Base-by-base conservation (phyloP, 2,888 invertebrate genomes). In the Philhelius pedissequus region DNA sequence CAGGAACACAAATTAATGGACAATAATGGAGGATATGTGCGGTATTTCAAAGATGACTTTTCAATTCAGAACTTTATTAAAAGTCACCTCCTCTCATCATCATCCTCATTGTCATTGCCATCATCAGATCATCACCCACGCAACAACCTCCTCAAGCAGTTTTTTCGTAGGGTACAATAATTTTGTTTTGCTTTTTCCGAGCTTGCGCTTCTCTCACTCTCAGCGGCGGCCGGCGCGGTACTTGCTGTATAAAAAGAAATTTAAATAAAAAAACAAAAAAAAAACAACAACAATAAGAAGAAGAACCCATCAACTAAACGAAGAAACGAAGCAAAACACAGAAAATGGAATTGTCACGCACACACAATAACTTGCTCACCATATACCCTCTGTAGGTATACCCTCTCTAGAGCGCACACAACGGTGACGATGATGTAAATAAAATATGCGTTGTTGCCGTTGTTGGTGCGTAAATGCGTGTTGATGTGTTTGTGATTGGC, bases 281-380 rank as follows among this genome's bases (percentile, higher is more conserved):
- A 71, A 69, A 75, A 54, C 2, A 48, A 48, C 48, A 48, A 48
- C 22, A 48, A 20, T 4, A 45, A 43, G n/a, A n/a, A n/a, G n/a
- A n/a, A n/a, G n/a, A n/a, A n/a, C n/a, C 45, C 22, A 45, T 54
- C 32, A 60, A 64, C 60, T 69, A 70, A 79, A 78, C 69, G 74
- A 83, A 79, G 30, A 69, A 83, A 79, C 74, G 74, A 83, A 83
- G 79, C 83, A 83, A 83, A 83, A 83, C 83, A 83, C 35, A 79
- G 74, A 74, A 83, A 69, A 69, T 74, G 56, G 38, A 78, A 74
- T 75, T 52, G 22, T 20, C 69, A 56, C 48, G 35, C 62, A 27
- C 18, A 43, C 18, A 13, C 11, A 20, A 20, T 11, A 5, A 30
- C 18, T 32, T 30, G 52, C 30, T 30, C 18, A 1, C 38, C 2